Base-by-base conservation (phyloP, 2,113 vertebrate genomes). In the Struthidea cinerea region DNA sequence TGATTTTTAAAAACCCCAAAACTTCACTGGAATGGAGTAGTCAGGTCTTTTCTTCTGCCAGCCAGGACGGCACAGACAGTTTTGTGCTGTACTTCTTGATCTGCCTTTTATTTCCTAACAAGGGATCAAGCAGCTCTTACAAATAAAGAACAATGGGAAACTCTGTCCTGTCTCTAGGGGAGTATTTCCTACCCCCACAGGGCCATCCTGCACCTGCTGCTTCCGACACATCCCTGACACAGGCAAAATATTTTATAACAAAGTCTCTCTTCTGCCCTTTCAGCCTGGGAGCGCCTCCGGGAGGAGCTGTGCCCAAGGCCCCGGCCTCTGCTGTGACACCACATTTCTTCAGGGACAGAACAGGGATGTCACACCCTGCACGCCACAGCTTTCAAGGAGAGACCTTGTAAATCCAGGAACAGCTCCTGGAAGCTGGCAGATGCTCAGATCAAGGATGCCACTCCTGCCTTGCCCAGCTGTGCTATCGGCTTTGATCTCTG, bases 221-320 rank as follows among this genome's bases (percentile, higher is more conserved):
- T 91, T 24, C 63, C 42, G 55, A 64, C 28, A 61, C 33, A 61
- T 19, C 37, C 57, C 77, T 55, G 53, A 57, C 55, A 6, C 5
- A 17, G 35, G 23, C 22, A 30, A 35, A 8, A 0, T 9, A 17
- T 8, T 28, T 17, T 3, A 19, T 3, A 6, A 3, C 4, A 14
- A 33, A 13, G 3, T 12, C 11, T 13, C 9, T 53, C 23, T 22
- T 22, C 27, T 70, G 46, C 42, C 13, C 21, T 44, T 35, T 30
- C 0, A 3, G 37, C 24, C 30, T 23, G 23, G 30, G 46, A 59
- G 13, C 39, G 47, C 37, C 49, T 80, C 37, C 26, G 27, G 0
- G 2, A 41, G 30, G 21, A 47, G 13, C 16, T 28, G n/a, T 14
- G 21, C 21, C 39, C 23, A n/a, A 35, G 64, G 47, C 50, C 70